These are phyloP conservation scores for Ailuropoda melanoleuca DNA, from an alignment of 2,113 vertebrate species.

Conservation along the genomic window DNA sequence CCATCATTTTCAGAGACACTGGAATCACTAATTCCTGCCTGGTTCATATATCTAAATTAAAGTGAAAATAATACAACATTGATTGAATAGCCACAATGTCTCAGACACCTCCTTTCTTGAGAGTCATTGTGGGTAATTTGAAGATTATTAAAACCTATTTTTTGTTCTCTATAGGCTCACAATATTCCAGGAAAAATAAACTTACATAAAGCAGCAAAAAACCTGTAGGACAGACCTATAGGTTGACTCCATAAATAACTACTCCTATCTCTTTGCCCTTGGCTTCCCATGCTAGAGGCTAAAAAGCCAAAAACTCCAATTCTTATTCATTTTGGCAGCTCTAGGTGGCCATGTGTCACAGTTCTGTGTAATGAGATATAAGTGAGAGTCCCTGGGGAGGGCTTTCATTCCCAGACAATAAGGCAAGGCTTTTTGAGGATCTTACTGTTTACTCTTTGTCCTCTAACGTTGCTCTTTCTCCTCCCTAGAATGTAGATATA, in stretches of 20 bases:
- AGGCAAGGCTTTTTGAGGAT: not conserved
- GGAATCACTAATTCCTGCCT: not conserved
- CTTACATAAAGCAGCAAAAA: not conserved
- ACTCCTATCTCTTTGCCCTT: not conserved
- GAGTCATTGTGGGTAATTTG: not conserved
- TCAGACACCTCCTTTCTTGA: not conserved
- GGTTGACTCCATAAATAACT: not conserved
- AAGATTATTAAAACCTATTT: not conserved
- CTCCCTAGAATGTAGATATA: too few species aligned
- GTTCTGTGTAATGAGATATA: not conserved
- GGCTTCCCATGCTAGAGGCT: not conserved
- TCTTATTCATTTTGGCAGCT: not conserved
- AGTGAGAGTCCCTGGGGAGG: not conserved
- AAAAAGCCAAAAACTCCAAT: not conserved
- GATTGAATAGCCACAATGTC: not conserved
- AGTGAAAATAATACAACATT: not conserved
- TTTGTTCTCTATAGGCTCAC: not conserved
- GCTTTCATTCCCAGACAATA: not conserved
- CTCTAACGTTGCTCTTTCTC: too few species aligned
- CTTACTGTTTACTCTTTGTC: not conserved
- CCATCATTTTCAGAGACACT: not conserved
- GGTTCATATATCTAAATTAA: not conserved
- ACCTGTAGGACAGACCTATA: not conserved
- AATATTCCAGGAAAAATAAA: not conserved
- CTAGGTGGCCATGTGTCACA: not conserved